These are phyloP conservation scores for Pediacus dermestoides DNA, from an alignment of 2,888 invertebrate species.

Conservation along the genomic window DNA sequence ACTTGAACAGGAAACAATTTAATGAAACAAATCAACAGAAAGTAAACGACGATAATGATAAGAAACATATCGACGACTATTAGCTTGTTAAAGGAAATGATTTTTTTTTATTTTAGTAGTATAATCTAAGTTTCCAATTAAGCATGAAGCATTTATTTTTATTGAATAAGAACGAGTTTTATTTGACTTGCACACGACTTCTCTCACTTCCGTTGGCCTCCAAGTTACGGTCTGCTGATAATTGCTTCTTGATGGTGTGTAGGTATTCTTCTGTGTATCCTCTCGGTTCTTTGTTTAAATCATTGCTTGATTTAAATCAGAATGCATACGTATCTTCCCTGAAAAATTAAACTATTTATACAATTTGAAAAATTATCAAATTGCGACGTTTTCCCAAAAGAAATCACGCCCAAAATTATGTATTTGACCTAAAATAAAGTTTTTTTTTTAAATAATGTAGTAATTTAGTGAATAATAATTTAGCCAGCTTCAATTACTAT, in stretches of 20 bases:
- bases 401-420: no score
- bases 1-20: no score
- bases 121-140: slow-evolving; percentile 7
- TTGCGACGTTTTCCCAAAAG: no score
- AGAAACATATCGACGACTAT: slow-evolving; percentile 1
- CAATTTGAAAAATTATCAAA: no score
- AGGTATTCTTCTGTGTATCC: slow-evolving; percentile 4
- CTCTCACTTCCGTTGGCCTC: slow-evolving; percentile 18
- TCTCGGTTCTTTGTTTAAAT: slow-evolving; percentile 4
- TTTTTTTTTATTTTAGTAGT: slow-evolving; percentile 2
- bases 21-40: background rate
- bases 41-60: slow-evolving; percentile 1
- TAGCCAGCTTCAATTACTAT: no score
- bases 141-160: slow-evolving; percentile 9
- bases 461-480: no score
- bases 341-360: no score
- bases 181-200: slow-evolving; percentile 13
- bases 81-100: slow-evolving; percentile 3
- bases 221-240: slow-evolving; percentile 15
- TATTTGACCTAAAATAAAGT: no score
- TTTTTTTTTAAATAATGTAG: no score
- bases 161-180: slow-evolving; percentile 9
- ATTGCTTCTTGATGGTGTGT: slow-evolving; percentile 10
- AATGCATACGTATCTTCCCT: no score
- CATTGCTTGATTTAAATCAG: no score